Evolutionary conservation across 2,797 vertebrate genomes (phyloP), one percentile per base, ranked within the genome.

Genomic region (Pangasius larnaudii): DNA sequence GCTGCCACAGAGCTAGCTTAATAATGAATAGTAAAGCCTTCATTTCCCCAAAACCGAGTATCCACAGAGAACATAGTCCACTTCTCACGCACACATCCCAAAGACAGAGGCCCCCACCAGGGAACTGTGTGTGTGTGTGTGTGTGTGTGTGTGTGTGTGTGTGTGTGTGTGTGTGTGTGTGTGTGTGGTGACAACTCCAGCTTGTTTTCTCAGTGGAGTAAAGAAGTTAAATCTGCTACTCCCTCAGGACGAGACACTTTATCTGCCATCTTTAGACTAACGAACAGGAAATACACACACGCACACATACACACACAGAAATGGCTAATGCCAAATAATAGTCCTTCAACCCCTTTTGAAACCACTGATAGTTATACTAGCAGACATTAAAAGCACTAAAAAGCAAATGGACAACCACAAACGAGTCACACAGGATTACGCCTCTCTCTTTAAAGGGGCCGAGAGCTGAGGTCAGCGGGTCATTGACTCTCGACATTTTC

Each of bases 1-100:
- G 94, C 94, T 93, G 91, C 94, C 93, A 93, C 93, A 87, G 88
- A 85, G 90, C 93, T 93, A 94, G 94, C 96, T 96, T 95, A 95
- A 96, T 96, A 96, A 96, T 94, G 94, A 96, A 96, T 96, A 93
- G 92, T 94, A 96, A 96, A 96, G 96, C 95, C 93, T 96, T 96
- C 93, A 97, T 97, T 97, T 97, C 96, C 96, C 95, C 94, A 90
- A 86, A 89, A 74, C 86, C 79, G 67, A 88, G 67, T 3, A 22
- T 89, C 84, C 89, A 67, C n/a, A 63, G 84, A 61, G 84, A 88
- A 74, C 92, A 92, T 88, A 93, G 93, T 91, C 77, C 82, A 93
- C 95, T 95, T 96, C 94, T 95, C 96, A 96, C 95, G 95, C 95
- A 96, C 94, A 94, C 89, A 93, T 93, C 93, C 94, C 94, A 72